Evolutionary conservation across 2,888 invertebrate genomes (phyloP).

Genomic region (Callimorpha dominula): DNA sequence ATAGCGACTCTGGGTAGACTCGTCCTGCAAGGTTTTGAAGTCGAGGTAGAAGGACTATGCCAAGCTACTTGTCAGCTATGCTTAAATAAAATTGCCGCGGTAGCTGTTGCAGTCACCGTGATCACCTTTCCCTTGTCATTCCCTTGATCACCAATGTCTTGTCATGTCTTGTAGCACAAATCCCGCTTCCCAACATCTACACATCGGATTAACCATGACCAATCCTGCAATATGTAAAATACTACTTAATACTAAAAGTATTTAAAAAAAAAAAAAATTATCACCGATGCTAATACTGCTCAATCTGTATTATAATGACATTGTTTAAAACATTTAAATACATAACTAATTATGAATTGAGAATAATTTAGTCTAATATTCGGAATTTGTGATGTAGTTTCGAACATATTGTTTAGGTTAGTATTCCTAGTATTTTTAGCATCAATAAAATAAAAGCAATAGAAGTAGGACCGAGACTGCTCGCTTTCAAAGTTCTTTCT

Average conservation of each 20-base stretch:
- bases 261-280: neutral
- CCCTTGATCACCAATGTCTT: too few relatives aligned
- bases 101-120: too few relatives aligned
- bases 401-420: neutral
- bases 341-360: neutral
- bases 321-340: neutral
- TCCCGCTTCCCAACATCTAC: too few relatives aligned
- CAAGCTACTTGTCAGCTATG: too few relatives aligned
- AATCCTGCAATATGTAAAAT: too few relatives aligned
- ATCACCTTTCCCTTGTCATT: too few relatives aligned
- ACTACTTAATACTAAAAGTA: neutral
- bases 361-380: neutral
- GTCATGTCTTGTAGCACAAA: too few relatives aligned
- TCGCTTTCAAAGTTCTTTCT: neutral
- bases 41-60: too few relatives aligned
- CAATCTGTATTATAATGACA: neutral
- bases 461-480: neutral
- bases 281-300: neutral
- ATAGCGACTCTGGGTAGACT: too few relatives aligned
- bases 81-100: too few relatives aligned
- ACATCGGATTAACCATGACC: too few relatives aligned
- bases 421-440: neutral
- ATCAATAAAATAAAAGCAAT: neutral
- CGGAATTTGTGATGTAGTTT: neutral
- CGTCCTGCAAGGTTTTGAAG: too few relatives aligned